Evolutionary conservation across 2,797 vertebrate genomes (phyloP).

Genomic region (Danio aesculapii): DNA sequence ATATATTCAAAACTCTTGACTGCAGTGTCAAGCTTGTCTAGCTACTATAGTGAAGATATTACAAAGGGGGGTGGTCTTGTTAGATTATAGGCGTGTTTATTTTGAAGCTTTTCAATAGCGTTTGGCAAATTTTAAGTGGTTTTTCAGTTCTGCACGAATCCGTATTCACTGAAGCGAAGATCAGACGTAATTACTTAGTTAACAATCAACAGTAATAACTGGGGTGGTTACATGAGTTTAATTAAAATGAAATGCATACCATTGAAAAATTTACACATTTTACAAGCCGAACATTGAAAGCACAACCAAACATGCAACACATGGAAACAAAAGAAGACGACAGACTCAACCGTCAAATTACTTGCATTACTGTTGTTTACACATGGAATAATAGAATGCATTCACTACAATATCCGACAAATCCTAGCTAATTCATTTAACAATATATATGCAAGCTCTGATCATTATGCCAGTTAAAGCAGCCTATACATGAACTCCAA

Average conservation of each 20-base stretch:
- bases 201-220: slow-evolving; percentile 24
- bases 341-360: slow-evolving; percentile 49
- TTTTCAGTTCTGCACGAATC: too few species aligned
- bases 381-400: background rate
- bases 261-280: background rate
- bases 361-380: background rate
- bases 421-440: slow-evolving; percentile 27
- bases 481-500: background rate
- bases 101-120: too few species aligned
- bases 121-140: too few species aligned
- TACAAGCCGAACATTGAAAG: slow-evolving; percentile 25
- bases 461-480: background rate
- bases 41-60: too few species aligned
- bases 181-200: slow-evolving; percentile 5
- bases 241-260: slow-evolving; percentile 22
- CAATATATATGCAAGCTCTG: slow-evolving; percentile 16
- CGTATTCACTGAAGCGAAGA: background rate
- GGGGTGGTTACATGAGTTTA: background rate
- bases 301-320: slow-evolving; percentile 35
- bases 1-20: too few species aligned
- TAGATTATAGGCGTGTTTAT: too few species aligned
- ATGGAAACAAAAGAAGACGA: slow-evolving; percentile 26
- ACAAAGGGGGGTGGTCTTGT: too few species aligned
- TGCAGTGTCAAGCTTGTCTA: too few species aligned
- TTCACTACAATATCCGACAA: slow-evolving; percentile 18